A percentile compares a stretch with the other conserved stretches of the same genome.
Evolutionary conservation across 2,888 invertebrate species (phyloP).

Genomic region (Carpatolechia fugitivella): DNA sequence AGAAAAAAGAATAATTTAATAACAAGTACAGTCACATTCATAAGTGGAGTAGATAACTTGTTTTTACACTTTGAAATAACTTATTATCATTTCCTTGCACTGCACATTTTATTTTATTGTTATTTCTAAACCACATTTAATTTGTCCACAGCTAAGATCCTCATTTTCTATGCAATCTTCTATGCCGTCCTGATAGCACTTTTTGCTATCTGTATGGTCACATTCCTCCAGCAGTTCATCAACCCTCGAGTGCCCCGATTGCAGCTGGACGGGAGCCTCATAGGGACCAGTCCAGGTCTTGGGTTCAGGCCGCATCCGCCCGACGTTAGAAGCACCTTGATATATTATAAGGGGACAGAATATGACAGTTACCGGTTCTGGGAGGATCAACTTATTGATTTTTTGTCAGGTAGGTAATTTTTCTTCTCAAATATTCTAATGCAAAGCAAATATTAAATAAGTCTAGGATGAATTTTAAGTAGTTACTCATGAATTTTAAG

Average conservation of each 20-base stretch:
- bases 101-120: too few species aligned
- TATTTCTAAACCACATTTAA: background rate
- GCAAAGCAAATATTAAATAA: too few species aligned
- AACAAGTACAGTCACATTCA: too few species aligned
- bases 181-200: constrained; percentile 92
- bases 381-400: constrained; percentile 87
- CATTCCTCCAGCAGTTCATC: constrained; percentile 93
- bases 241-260: constrained; percentile 93
- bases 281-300: constrained; percentile 96
- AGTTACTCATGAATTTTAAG: too few species aligned
- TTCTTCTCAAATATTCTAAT: too few species aligned
- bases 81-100: too few species aligned
- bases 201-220: constrained; percentile 94
- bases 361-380: constrained; percentile 88
- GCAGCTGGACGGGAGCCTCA: constrained; percentile 89
- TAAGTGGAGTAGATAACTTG: too few species aligned
- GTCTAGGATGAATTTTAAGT: too few species aligned
- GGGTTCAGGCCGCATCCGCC: constrained; percentile 96
- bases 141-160: constrained; percentile 88
- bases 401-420: constrained; percentile 83
- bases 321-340: constrained; percentile 95
- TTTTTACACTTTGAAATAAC: too few species aligned
- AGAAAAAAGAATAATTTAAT: too few species aligned
- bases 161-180: constrained; percentile 95
- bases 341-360: constrained; percentile 94